Evolutionary conservation across 2,888 invertebrate species (phyloP).

Genomic region (Cephus sareptanus): DNA sequence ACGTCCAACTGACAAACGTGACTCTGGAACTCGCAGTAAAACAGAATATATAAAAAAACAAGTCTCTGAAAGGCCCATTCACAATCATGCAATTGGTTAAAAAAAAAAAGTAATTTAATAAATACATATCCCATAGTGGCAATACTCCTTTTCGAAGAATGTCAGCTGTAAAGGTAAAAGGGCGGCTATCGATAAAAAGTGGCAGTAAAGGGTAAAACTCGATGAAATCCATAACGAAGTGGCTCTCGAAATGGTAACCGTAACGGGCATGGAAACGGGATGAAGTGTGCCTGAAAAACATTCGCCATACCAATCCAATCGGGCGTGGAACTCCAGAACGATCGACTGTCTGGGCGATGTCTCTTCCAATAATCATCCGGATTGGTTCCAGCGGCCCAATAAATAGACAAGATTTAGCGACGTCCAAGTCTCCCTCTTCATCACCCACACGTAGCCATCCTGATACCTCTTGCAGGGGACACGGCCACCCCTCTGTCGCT

Average conservation of each 20-base stretch:
- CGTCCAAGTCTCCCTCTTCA: slow-evolving; percentile 18
- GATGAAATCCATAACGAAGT: background rate
- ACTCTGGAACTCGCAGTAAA: background rate
- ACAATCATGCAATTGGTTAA: background rate
- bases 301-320: slow-evolving; percentile 45
- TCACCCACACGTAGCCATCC: slow-evolving; percentile 13
- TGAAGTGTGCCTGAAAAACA: background rate
- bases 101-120: background rate
- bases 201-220: background rate
- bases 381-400: slow-evolving; percentile 48
- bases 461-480: background rate
- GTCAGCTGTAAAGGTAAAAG: background rate
- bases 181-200: background rate
- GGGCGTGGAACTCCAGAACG: slow-evolving; percentile 33
- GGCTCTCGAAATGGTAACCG: slow-evolving; percentile 1
- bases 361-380: slow-evolving; percentile 53
- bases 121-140: background rate
- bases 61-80: background rate
- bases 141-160: background rate
- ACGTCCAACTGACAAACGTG: background rate
- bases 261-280: background rate
- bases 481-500: slow-evolving; percentile 12
- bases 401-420: slow-evolving; percentile 58
- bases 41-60: background rate
- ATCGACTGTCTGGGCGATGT: slow-evolving; percentile 43